Evolutionary conservation across 2,888 invertebrate species (phyloP), one percentile per base, ranked within the genome.

Genomic region (Metellina segmentata): DNA sequence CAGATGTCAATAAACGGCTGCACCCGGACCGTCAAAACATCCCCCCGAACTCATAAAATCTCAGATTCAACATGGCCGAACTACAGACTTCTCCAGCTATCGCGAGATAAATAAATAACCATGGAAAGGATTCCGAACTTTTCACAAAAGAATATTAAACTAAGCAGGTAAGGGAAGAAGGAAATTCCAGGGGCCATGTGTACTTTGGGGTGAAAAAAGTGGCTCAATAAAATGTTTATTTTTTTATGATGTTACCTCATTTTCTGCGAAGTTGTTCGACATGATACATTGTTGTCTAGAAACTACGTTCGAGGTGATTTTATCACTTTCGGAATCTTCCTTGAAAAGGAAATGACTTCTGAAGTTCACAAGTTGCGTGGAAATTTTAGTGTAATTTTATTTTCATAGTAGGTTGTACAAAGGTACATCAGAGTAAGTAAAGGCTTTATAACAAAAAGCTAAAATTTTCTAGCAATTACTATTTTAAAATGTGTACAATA

Each of bases 1-100:
- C 89, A 90, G 79, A 70, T 90, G 89, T 85, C 89, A 89, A 89
- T 89, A 89, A 89, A 89, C 72, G 88, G 69, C 72, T 49, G 48
- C 74, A 81, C 74, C 74, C 74, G 20, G 19, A 48, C 85, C 81
- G 52, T 81, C 81, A 75, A 88, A 88, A 75, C 61, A 81, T 52
- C 81, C 88, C 81, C 81, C 78, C 74, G 61, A 88, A 81, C 88
- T 88, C 88, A 81, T 81, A 81, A 88, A 81, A 81, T 72, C 88
- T 48, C 61, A 69, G 88, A 88, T 88, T 88, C 88, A 81, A 88
- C 81, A 81, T 88, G 88, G 88, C 81, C 52, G 19, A 69, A 77
- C 74, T 74, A 49, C 51, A 34, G 71, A 34, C 52, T 71, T 79
- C 34, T 34, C 34, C 34, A 34, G 34, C 87, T 52, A 48, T 79